phyloP scores from a whole-genome alignment of 92 coral and sea anemone species.

The Epizoanthus fatuus region DNA sequence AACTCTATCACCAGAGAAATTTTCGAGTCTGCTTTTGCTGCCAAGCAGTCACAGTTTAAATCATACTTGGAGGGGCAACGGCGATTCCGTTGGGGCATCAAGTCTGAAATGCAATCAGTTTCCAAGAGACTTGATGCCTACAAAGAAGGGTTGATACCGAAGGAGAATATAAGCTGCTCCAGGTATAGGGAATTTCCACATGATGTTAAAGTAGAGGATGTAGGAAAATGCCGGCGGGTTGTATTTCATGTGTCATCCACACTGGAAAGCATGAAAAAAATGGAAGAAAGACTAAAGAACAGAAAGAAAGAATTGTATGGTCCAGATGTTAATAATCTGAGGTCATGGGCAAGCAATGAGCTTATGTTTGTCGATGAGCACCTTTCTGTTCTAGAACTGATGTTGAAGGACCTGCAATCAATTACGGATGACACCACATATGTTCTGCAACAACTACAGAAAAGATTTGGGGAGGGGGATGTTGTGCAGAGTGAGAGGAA shows the following conservation, averaged over 20 bases:
- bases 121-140: neutral
- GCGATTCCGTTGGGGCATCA: constrained; percentile 19
- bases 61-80: constrained; percentile 50
- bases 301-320: constrained; percentile 38
- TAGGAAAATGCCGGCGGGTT: constrained; percentile 27
- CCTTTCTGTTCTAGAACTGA: constrained; percentile 22
- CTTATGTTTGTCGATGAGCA: constrained; percentile 22
- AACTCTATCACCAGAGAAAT: constrained; percentile 37
- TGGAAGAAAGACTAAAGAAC: constrained; percentile 20
- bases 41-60: constrained; percentile 42
- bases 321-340: constrained; percentile 2
- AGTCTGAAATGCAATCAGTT: neutral
- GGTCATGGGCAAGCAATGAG: constrained; percentile 45
- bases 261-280: neutral
- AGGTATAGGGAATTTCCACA: constrained; percentile 27
- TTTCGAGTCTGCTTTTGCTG: constrained; percentile 22
- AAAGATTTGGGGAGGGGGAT: constrained; percentile 1
- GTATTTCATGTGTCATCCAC: constrained; percentile 32
- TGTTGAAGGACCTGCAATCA: constrained; percentile 32
- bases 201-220: constrained; percentile 53
- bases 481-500: constrained; percentile 15
- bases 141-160: constrained; percentile 3
- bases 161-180: constrained; percentile 24
- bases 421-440: constrained; percentile 2
- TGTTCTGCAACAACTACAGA: constrained; percentile 18